Percentiles rank a stretch among this genome's conserved stretches.
Evolutionary conservation across 1,140 invertebrate species (phyloP).

Genomic region (Phthorimaea operculella): DNA sequence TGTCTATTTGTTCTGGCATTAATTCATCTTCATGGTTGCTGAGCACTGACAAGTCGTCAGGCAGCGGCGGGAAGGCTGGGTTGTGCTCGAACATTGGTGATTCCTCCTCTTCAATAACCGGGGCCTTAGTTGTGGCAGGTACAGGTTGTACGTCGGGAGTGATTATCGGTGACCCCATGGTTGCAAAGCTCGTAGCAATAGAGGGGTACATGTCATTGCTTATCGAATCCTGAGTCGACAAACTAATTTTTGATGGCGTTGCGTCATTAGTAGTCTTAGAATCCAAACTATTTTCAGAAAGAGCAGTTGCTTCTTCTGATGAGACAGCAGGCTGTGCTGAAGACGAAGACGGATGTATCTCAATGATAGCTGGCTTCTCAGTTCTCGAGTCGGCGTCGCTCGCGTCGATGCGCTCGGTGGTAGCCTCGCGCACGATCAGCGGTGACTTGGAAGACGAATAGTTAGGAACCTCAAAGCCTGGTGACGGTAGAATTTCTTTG

Average conservation of each 20-base stretch:
- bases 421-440: constrained; percentile 52
- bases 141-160: constrained; percentile 16
- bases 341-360: constrained; percentile 21
- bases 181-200: constrained; percentile 31
- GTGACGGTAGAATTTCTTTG: constrained; percentile 57
- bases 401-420: constrained; percentile 31
- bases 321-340: constrained; percentile 8
- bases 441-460: constrained; percentile 58
- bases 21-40: constrained; percentile 53
- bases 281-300: constrained; percentile 9
- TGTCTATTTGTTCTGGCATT: constrained; percentile 45
- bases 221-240: constrained; percentile 44
- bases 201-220: constrained; percentile 40
- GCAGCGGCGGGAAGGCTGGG: constrained; percentile 56
- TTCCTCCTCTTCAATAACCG: constrained; percentile 54
- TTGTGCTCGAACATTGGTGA: constrained; percentile 45
- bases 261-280: constrained; percentile 23
- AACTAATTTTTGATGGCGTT: constrained; percentile 45
- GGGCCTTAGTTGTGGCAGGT: constrained; percentile 38
- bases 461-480: constrained; percentile 45
- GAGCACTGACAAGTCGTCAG: constrained; percentile 51
- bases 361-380: constrained; percentile 24
- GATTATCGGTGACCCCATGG: constrained; percentile 28
- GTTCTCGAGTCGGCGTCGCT: constrained; percentile 20
- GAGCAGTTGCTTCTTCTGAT: constrained; percentile 14